Conservation (phyloP, 2,888 invertebrate species). For the Endotricha flammealis region DNA sequence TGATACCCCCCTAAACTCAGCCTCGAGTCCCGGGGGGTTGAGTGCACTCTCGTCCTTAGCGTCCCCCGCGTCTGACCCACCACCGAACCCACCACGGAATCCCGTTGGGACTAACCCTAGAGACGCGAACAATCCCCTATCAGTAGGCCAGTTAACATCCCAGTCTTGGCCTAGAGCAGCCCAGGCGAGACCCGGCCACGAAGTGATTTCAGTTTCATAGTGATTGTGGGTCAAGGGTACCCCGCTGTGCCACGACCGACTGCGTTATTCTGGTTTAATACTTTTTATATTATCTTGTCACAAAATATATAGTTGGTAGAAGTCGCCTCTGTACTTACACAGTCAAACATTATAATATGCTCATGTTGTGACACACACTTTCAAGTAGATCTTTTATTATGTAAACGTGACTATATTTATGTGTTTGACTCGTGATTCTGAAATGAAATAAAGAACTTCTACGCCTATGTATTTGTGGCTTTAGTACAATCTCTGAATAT, state of each 20-base stretch:
- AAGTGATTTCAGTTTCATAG: slow-evolving; percentile 75
- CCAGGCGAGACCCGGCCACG: slow-evolving; percentile 54
- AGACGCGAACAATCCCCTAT: slow-evolving; percentile 94
- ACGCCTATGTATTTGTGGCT: too few relatives aligned
- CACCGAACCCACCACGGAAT: slow-evolving; percentile 77
- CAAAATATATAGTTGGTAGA: too few relatives aligned
- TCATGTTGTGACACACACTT: too few relatives aligned
- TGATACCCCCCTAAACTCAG: slow-evolving; percentile 70
- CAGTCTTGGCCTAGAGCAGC: slow-evolving; percentile 74
- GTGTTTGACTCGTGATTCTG: too few relatives aligned
- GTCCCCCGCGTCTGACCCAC: slow-evolving; percentile 86
- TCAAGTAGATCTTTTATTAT: too few relatives aligned
- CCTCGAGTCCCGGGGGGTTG: slow-evolving; percentile 70
- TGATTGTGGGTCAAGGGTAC: slow-evolving; percentile 33
- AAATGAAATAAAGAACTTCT: too few relatives aligned
- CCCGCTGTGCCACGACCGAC: slow-evolving; percentile 21
- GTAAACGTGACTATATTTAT: too few relatives aligned
- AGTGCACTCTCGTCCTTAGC: slow-evolving; percentile 80
- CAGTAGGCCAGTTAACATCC: slow-evolving; percentile 92
- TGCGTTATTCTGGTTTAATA: slow-evolving; percentile 1
- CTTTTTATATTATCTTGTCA: too few relatives aligned
- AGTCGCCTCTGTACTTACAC: too few relatives aligned
- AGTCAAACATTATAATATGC: too few relatives aligned
- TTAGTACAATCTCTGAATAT: too few relatives aligned
- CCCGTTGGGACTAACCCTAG: slow-evolving; percentile 95